Percentiles rank a stretch among this genome's conserved stretches.
Evolutionary conservation across 2,888 invertebrate species (phyloP).

Genomic region (Cantharis rustica): DNA sequence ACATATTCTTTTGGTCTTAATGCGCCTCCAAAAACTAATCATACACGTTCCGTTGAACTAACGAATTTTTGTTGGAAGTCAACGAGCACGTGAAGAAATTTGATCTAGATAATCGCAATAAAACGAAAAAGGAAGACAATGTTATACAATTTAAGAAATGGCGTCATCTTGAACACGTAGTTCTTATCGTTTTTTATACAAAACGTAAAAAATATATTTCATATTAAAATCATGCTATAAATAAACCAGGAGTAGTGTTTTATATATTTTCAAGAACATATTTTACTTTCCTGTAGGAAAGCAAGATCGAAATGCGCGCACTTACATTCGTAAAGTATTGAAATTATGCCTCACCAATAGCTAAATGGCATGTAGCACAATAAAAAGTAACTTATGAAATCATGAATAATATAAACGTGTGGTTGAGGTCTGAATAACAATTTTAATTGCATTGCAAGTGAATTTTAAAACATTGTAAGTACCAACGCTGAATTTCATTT

Average conservation of each 20-base stretch:
- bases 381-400: background rate
- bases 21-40: slow-evolving; percentile 9
- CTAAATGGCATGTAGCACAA: background rate
- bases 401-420: background rate
- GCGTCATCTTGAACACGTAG: background rate
- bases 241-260: background rate
- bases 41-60: slow-evolving; percentile 12
- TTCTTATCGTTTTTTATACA: background rate
- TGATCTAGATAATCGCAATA: slow-evolving; percentile 10
- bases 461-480: background rate
- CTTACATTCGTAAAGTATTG: background rate
- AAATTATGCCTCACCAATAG: background rate
- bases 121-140: slow-evolving; percentile 5
- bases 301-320: background rate
- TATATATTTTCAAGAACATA: background rate
- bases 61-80: slow-evolving; percentile 13
- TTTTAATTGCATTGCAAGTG: background rate
- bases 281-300: background rate
- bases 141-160: slow-evolving; percentile 9
- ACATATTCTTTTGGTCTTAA: background rate
- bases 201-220: background rate
- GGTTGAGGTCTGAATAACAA: background rate
- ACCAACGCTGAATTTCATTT: no score
- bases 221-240: background rate
- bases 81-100: slow-evolving; percentile 10